Evolutionary conservation across 2,113 vertebrate genomes (phyloP).

Genomic region (Gopherus flavomarginatus): DNA sequence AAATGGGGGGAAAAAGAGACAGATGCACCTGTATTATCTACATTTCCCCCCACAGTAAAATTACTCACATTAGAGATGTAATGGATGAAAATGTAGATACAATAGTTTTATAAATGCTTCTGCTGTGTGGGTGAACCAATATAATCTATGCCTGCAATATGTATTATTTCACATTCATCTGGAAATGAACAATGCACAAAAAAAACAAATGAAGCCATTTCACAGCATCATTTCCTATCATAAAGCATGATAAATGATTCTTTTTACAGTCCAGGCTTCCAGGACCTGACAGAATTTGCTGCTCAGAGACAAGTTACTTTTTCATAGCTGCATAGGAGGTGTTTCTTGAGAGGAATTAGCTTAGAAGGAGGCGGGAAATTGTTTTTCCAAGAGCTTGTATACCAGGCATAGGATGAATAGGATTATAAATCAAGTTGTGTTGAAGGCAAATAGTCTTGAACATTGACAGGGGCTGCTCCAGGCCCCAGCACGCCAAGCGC

Average conservation of each 20-base stretch:
- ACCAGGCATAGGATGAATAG: background rate
- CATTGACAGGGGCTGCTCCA: background rate
- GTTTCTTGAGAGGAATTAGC: background rate
- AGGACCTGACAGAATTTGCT: background rate
- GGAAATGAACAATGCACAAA: background rate
- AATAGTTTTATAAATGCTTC: background rate
- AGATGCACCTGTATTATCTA: background rate
- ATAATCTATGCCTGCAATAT: background rate
- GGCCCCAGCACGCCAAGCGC: no score
- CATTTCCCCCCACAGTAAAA: background rate
- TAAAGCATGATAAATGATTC: background rate
- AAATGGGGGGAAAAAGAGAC: background rate
- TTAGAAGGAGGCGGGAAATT: background rate
- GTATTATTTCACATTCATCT: background rate
- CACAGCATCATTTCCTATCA: background rate
- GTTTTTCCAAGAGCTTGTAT: background rate
- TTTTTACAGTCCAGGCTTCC: background rate
- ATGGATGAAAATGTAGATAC: background rate
- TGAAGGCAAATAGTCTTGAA: background rate
- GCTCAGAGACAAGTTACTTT: background rate
- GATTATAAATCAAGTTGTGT: background rate
- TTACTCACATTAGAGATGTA: background rate
- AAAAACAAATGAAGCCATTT: background rate
- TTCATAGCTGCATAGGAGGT: background rate
- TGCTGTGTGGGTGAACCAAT: background rate